These are phyloP conservation scores for Euleptes europaea DNA, from an alignment of 2,113 vertebrate species.

Conservation along the genomic window DNA sequence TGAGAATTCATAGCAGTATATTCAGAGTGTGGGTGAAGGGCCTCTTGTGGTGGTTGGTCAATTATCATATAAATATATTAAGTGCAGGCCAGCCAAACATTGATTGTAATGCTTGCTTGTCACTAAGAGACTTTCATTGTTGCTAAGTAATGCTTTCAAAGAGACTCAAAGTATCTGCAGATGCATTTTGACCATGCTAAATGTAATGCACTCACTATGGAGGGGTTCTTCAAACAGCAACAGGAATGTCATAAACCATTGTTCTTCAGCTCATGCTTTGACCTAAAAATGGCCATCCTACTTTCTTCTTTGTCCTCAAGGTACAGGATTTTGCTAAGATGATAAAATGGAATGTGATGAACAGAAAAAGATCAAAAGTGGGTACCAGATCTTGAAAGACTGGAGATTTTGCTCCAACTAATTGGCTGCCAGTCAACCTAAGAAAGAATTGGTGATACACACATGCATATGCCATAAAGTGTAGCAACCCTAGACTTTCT, in stretches of 20 bases:
- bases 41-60: slow-evolving; percentile 26
- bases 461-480: too few species aligned
- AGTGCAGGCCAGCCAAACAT: not conserved
- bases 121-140: not conserved
- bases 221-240: not conserved
- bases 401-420: too few species aligned
- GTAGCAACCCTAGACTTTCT: too few species aligned
- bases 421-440: too few species aligned
- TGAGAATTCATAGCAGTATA: slow-evolving; percentile 50
- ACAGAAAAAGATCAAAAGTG: too few species aligned
- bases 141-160: not conserved
- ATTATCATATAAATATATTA: slow-evolving; percentile 13
- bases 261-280: not conserved
- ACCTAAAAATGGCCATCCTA: too few species aligned
- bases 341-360: too few species aligned
- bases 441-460: too few species aligned
- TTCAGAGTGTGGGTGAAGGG: not conserved
- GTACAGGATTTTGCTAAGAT: too few species aligned
- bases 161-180: not conserved
- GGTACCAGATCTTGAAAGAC: too few species aligned
- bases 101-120: not conserved
- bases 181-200: too few species aligned
- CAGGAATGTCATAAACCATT: not conserved
- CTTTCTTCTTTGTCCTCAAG: too few species aligned
- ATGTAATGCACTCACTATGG: not conserved